Base-by-base conservation (phyloP, 2,888 invertebrate species). In the Carpatolechia fugitivella region DNA sequence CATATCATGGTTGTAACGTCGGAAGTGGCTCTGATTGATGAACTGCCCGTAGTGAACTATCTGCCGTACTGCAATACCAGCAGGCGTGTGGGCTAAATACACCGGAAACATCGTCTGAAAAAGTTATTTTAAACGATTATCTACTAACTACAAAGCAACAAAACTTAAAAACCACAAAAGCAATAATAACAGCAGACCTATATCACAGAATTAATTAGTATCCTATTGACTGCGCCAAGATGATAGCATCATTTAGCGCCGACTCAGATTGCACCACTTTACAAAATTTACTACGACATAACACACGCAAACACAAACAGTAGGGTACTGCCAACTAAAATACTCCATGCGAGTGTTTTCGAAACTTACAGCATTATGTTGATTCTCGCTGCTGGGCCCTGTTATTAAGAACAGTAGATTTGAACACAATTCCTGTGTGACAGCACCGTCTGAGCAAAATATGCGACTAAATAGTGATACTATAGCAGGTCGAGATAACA, bases 11-110 rank as follows among this genome's bases (percentile, higher is more conserved):
- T 92, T 91, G 63, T 83, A 92, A 58, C 91, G 87, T 2, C 91
- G 78, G 68, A 92, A 92, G 38, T 75, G 66, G 0, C 78, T 80
- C 0, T 91, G 82, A 30, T 78, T 77, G 7, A 92, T 86, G 18
- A 91, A 87, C 77, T 96, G 95, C 0, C 87, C 92, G 72, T 91
- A 95, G 75, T 96, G 95, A 16, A 93, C 78, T 13, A 95, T 70
- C 74, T 95, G 94, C 63, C 92, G 91, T 1, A 92, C 91, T 0
- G 94, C 91, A 0, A 93, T 90, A 0, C 95, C 95, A 0, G 94
- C 93, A 1, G 95, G 95, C 0, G 89, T 85, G 65, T 94, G 93
- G 0, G 91, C 91, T 16, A 93, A 66, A 50, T 94, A 92, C 0
- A 93, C 92, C 0, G 94, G 94, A 3, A 95, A 62, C 81, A 94